A percentile compares a stretch with the other conserved stretches of the same genome.
Conservation (phyloP, 2,888 invertebrate genomes). For the Agrotis segetum region DNA sequence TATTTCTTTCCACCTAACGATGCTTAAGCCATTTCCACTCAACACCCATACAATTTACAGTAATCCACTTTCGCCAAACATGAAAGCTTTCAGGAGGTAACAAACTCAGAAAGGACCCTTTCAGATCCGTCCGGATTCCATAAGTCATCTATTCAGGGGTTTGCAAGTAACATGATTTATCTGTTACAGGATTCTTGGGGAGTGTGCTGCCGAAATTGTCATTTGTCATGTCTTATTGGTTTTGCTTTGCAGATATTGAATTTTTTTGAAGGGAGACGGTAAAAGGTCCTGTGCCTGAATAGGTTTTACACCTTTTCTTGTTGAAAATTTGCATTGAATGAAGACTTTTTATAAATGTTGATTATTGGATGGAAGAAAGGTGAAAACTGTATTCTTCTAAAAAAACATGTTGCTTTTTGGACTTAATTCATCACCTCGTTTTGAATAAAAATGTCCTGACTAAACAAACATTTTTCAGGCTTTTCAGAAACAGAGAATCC, state of each 20-base stretch:
- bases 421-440: neutral
- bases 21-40: conserved; percentile 13
- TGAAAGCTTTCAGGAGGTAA: conserved; percentile 44
- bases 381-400: too few relatives aligned
- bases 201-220: conserved; percentile 42
- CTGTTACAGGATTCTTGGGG: conserved; percentile 11
- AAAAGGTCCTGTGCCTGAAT: neutral
- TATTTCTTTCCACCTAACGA: neutral
- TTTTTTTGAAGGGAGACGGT: conserved; percentile 22
- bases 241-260: conserved; percentile 23
- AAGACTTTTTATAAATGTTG: neutral
- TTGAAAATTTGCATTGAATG: neutral
- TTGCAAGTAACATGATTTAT: conserved; percentile 58
- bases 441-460: neutral
- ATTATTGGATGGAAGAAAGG: neutral
- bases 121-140: conserved; percentile 49
- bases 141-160: conserved; percentile 59
- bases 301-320: neutral
- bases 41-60: conserved; percentile 24
- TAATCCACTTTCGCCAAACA: conserved; percentile 43
- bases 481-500: too few relatives aligned
- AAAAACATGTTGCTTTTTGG: neutral
- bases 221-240: conserved; percentile 57
- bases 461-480: neutral
- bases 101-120: conserved; percentile 34